Evolutionary conservation across 2,888 invertebrate genomes (phyloP), one percentile per base, ranked within the genome.

Genomic region (Tenthredo distinguenda): DNA sequence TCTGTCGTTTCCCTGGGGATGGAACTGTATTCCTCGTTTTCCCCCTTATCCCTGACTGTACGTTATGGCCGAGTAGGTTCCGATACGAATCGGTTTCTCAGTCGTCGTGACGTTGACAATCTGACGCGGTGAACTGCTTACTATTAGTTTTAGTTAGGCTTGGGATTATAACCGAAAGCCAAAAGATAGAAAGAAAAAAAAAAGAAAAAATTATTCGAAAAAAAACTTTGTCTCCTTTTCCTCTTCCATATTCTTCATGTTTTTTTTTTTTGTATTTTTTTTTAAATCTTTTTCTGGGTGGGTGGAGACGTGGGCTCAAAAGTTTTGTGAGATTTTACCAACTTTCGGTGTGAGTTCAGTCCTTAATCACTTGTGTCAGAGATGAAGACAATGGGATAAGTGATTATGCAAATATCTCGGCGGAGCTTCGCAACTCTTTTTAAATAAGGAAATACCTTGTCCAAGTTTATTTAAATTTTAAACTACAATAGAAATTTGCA

Each of bases 361-460:
- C 40, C 21, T 21, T 77, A 31, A 40, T 37, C 37, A 40, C 58
- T 62, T 62, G 6, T 62, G 34, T 40, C 58, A 58, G 81, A 62
- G 40, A 62, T 77, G 62, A 12, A 81, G 62, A 81, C 81, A 81
- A 58, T 81, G 62, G 58, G 62, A 34, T 34, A 40, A 81, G 81
- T 81, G 81, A 81, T 81, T 81, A 81, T 81, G 81, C 81, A 81
- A 81, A 81, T 58, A 21, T 12, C 21, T 62, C 15, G 2, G 1
- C 58, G 40, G 81, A 62, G 58, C n/a, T 81, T 50, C 31, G 26
- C n/a, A 15, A 21, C 21, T 62, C 76, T 77, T 50, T 81, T 62
- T 81, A 58, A 81, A 81, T 81, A 26, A 81, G 81, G 81, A 81
- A 81, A 81, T 62, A 58, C 12, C 58, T 81, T 62, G 62, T 58